Evolutionary conservation across 2,113 vertebrate species (phyloP).

Genomic region (Tursiops truncatus): DNA sequence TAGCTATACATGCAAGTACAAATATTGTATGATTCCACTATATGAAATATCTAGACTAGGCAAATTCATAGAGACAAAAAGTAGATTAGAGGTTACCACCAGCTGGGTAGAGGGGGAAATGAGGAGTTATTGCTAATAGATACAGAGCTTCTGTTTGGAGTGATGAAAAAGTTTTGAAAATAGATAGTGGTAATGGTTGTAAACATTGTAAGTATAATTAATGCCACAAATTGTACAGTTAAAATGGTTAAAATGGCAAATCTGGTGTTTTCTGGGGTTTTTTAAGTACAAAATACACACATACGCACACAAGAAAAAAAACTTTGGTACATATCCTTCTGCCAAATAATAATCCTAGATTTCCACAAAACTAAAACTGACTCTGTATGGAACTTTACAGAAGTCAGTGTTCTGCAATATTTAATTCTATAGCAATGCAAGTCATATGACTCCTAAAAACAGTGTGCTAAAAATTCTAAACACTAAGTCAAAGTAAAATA

Average conservation of each 20-base stretch:
- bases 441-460: neutral
- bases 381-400: neutral
- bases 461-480: neutral
- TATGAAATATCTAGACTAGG: neutral
- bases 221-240: conserved; percentile 3
- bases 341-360: conserved; percentile 4
- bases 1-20: neutral
- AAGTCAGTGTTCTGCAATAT: neutral
- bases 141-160: neutral
- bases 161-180: neutral
- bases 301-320: neutral
- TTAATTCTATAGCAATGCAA: neutral
- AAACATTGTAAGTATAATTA: neutral
- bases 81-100: neutral
- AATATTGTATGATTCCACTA: neutral
- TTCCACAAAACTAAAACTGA: neutral
- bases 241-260: neutral
- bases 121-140: neutral
- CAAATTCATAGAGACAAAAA: neutral
- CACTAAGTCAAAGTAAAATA: conserved; percentile 3
- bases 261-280: neutral
- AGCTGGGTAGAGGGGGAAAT: neutral
- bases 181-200: neutral
- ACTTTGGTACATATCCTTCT: neutral
- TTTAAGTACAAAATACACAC: neutral